Evolutionary conservation across 2,888 invertebrate species (phyloP), one percentile per base, ranked within the genome.

Genomic region (Keiferia lycopersicella): DNA sequence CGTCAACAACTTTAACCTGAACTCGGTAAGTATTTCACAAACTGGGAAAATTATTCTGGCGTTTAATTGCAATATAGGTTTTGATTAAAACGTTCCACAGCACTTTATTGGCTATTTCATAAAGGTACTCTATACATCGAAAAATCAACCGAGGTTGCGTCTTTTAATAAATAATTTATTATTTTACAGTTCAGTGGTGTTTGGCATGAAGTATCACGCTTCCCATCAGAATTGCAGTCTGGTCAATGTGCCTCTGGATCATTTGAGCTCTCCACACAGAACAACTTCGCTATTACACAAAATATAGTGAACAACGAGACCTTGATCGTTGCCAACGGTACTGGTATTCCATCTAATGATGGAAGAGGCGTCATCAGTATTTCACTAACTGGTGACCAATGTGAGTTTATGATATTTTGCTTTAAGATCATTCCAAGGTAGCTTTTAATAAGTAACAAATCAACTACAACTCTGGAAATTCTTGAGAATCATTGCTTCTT

Each of bases 131-230:
- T 34, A 4, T 26, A 26, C 26, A 26, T 26, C 26, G 26, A 26
- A 6, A 26, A 4, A 26, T 41, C 2, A 41, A 11, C 41, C 41
- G 14, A 41, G 41, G 3, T 41, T 14, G 12, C 41, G 14, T 41
- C 12, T 30, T 11, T 50, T 34, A 10, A 34, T 8, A 34, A 8
- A 34, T 8, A 7, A 34, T 10, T 34, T 34, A 34, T 48, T 39
- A 69, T n/a, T 48, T 69, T 72, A 10, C 73, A 91, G 91, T 91
- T 89, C 62, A n/a, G 73, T 2, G 90, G 88, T 0, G 66, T 71
- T 0, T 91, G 91, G 91, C 77, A 84, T 61, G 90, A 91, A 72
- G 69, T 82, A 1, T 76, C 84, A 0, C 76, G 88, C 1, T 90
- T 82, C 78, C 91, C 91, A 0, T 87, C 88, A 4, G 80, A 79